Conservation (phyloP, 2,113 vertebrate genomes). For the Melierax canorus region DNA sequence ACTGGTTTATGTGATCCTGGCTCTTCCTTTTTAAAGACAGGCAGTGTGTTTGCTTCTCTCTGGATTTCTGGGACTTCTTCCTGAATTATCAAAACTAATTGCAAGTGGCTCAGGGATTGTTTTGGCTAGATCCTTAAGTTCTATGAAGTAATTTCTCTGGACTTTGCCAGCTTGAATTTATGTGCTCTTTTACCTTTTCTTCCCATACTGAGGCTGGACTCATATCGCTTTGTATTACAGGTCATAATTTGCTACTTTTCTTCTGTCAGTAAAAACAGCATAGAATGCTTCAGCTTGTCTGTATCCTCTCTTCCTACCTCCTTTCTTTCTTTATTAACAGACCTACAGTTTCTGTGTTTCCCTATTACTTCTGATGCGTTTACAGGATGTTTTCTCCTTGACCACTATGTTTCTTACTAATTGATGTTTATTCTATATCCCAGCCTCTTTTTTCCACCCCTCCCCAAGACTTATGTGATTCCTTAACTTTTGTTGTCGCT, state of each 20-base stretch:
- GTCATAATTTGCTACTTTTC: not conserved
- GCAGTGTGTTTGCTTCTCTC: not conserved
- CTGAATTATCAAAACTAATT: not conserved
- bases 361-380: fast-evolving
- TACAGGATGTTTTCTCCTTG: not conserved
- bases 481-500: not conserved
- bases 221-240: not conserved
- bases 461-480: not conserved
- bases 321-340: not conserved
- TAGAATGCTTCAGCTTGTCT: not conserved
- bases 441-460: not conserved
- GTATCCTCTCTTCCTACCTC: not conserved
- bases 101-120: not conserved
- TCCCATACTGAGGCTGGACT: not conserved
- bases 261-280: not conserved
- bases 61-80: not conserved
- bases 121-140: not conserved
- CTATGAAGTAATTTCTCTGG: not conserved
- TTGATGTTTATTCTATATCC: not conserved
- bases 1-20: not conserved
- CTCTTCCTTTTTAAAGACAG: not conserved
- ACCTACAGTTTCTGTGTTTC: not conserved
- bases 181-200: not conserved
- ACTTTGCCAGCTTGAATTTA: not conserved
- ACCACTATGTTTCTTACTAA: not conserved